These are phyloP conservation scores for Aplysina aerophoba DNA, from an alignment of 37 sponge, comb jelly and placozoan genomes.

Conservation along the genomic window DNA sequence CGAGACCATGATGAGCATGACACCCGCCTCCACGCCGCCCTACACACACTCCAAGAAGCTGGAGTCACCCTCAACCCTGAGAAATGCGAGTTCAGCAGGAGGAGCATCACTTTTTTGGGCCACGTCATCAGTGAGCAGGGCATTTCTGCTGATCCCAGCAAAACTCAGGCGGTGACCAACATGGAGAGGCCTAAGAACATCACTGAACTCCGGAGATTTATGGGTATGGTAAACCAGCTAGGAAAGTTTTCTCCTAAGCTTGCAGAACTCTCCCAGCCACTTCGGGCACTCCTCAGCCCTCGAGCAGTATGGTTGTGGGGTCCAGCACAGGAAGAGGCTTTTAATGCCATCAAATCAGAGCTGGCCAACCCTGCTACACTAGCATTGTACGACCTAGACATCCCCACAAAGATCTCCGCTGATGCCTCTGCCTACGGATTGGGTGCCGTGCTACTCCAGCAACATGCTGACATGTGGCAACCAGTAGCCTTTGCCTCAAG, in stretches of 20 bases:
- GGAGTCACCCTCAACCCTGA: constrained; percentile 45
- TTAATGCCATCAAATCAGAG: too few relatives aligned
- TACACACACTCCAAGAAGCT: too few relatives aligned
- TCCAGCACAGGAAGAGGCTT: constrained; percentile 30
- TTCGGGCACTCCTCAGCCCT: constrained; percentile 41
- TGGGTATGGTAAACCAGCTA: constrained; percentile 49
- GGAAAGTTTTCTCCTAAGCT: constrained; percentile 29
- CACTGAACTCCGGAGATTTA: constrained; percentile 36
- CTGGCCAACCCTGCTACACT: constrained; percentile 46
- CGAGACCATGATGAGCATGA: constrained; percentile 37
- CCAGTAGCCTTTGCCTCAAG: constrained; percentile 56
- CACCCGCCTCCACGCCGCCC: constrained; percentile 25
- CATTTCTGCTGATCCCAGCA: constrained; percentile 35
- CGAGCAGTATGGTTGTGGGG: constrained; percentile 39
- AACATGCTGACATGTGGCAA: constrained; percentile 3
- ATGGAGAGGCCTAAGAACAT: constrained; percentile 36
- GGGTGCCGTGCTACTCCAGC: constrained; percentile 42
- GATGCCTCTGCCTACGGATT: constrained; percentile 50
- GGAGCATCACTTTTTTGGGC: constrained; percentile 30
- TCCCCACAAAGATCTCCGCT: constrained; percentile 27
- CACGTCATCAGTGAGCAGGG: constrained; percentile 44
- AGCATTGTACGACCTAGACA: constrained; percentile 34
- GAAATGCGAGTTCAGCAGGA: constrained; percentile 48
- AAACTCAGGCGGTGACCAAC: constrained; percentile 30
- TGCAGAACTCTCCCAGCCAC: constrained; percentile 38